Evolutionary conservation across 2,797 vertebrate species (phyloP).

Genomic region (Bovichtus variegatus): DNA sequence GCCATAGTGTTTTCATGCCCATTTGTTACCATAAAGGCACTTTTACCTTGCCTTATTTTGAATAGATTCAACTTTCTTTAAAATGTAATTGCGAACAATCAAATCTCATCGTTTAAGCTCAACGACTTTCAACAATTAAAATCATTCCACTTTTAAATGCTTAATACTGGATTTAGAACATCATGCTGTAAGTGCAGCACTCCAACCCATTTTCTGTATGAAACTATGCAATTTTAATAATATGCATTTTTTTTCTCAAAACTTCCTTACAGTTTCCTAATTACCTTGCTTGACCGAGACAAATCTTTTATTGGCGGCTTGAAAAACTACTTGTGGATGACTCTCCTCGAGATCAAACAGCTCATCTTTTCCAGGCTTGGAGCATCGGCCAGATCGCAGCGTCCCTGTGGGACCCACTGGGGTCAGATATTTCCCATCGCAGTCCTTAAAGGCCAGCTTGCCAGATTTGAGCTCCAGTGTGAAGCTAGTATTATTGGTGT

Average conservation of each 20-base stretch:
- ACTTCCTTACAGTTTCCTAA: background rate
- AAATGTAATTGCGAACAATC: background rate
- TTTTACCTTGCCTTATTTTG: background rate
- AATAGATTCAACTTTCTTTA: background rate
- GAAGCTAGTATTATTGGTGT: conserved; percentile 86
- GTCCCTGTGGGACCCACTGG: conserved; percentile 92
- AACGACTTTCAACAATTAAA: background rate
- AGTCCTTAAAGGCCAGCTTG: conserved; percentile 96
- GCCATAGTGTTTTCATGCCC: background rate
- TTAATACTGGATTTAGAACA: background rate
- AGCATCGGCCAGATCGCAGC: conserved; percentile 91
- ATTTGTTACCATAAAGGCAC: background rate
- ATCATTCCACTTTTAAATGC: background rate
- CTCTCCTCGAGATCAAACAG: conserved; percentile 98
- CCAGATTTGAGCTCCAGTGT: conserved; percentile 95
- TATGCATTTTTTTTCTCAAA: background rate
- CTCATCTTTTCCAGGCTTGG: conserved; percentile 95
- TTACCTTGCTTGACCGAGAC: conserved; percentile 98
- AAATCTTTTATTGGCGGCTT: conserved; percentile 93
- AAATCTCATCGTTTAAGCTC: background rate
- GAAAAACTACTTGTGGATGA: conserved; percentile 95
- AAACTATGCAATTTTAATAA: background rate
- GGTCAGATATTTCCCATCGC: conserved; percentile 93
- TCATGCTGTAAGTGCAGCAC: background rate
- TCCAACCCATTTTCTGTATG: background rate